Evolutionary conservation across 2,113 vertebrate species (phyloP).

Genomic region (Pseudonaja textilis): DNA sequence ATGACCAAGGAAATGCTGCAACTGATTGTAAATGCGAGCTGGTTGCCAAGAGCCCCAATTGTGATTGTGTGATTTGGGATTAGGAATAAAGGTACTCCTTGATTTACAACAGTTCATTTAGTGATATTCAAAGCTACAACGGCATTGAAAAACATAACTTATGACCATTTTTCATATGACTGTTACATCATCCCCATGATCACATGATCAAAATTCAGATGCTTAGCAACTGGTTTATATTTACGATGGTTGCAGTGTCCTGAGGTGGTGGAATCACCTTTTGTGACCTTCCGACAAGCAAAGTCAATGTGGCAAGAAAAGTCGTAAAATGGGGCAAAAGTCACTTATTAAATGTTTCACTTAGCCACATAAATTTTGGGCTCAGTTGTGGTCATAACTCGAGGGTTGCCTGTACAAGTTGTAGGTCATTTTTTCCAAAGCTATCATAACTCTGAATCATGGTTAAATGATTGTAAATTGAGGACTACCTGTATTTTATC

Average conservation of each 20-base stretch:
- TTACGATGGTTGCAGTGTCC: background rate
- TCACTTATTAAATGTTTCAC: background rate
- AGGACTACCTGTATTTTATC: background rate
- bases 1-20: background rate
- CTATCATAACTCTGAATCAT: background rate
- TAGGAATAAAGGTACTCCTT: background rate
- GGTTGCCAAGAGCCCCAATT: background rate
- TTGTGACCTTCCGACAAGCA: background rate
- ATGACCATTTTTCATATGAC: background rate
- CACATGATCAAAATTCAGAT: background rate
- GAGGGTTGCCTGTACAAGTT: background rate
- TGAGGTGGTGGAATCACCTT: background rate
- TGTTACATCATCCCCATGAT: background rate
- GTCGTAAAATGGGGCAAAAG: background rate
- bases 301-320: background rate
- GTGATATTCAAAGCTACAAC: background rate
- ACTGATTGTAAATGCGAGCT: background rate
- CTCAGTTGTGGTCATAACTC: background rate
- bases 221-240: background rate
- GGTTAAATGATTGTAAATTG: background rate
- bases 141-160: background rate
- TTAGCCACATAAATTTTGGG: background rate
- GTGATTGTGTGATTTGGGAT: background rate
- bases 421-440: background rate
- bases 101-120: background rate